Conservation (phyloP, 2,888 invertebrate species). For the Acanthosepion lycidas region DNA sequence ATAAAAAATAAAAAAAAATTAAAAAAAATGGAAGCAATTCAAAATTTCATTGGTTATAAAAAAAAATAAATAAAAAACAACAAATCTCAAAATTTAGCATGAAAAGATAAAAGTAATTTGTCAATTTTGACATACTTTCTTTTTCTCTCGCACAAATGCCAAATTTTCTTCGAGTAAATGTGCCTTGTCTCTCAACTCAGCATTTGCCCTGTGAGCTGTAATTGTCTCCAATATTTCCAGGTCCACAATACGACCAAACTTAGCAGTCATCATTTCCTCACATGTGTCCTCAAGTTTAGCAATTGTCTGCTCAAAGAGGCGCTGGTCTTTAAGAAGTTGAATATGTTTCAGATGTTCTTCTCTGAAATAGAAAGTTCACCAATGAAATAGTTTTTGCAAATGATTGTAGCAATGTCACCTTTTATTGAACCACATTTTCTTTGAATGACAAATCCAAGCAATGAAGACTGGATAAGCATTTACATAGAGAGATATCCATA, state of each 20-base stretch:
- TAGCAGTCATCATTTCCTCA: slow-evolving; percentile 73
- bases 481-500: too few relatives aligned
- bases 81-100: too few relatives aligned
- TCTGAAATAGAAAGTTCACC: slow-evolving; percentile 57
- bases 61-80: too few relatives aligned
- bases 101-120: neutral
- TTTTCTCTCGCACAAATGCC: slow-evolving; percentile 40
- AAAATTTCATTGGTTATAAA: too few relatives aligned
- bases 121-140: neutral
- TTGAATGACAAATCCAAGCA: too few relatives aligned
- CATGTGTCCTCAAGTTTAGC: slow-evolving; percentile 70
- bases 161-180: neutral
- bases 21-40: too few relatives aligned
- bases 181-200: slow-evolving; percentile 73
- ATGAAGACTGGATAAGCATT: too few relatives aligned
- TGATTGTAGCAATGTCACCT: too few relatives aligned
- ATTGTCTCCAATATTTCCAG: slow-evolving; percentile 74
- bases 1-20: too few relatives aligned
- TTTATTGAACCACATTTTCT: too few relatives aligned
- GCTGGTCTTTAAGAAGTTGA: slow-evolving; percentile 73
- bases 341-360: slow-evolving; percentile 73
- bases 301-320: slow-evolving; percentile 70
- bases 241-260: slow-evolving; percentile 74
- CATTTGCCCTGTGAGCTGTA: slow-evolving; percentile 73
- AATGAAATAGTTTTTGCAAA: neutral